Base-by-base conservation (phyloP, 2,888 invertebrate species). In the Ornithoptera alexandrae region DNA sequence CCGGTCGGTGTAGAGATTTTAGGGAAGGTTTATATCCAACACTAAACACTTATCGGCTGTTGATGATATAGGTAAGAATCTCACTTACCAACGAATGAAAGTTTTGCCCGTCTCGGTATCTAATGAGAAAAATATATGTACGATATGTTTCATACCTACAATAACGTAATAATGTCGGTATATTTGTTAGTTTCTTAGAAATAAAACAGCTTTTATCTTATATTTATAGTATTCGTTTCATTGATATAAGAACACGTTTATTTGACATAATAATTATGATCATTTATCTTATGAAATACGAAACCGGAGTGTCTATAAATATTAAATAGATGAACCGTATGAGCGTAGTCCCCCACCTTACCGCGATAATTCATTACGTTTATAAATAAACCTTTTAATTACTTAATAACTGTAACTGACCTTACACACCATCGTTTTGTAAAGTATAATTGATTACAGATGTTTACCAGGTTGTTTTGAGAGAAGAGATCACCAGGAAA, bases 341-440 rank as follows among this genome's bases (percentile, higher is more conserved):
- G 67, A 70, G 67, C 60, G 67, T n/a, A 36, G 42, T 64, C 42
- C 42, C 39, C 53, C 64, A 67, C 56, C 62, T 66, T 63, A 58
- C 39, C 50, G 59, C 36, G 24, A 18, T 67, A 70, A 64, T 63
- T 67, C 53, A 70, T 70, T 60, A 59, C 63, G n/a, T 67, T 61
- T 70, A 70, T 70, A 67, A 70, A 70, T 67, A 70, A 63, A 67
- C 63, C 62, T 42, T 50, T 53, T 63, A 67, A 70, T 70, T 67
- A 70, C 50, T 67, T 61, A 60, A 67, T 67, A 60, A 60, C 36
- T 66, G 57, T 66, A 63, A 70, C 53, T 53, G 50, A 53, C 15
- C 42, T n/a, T 57, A 60, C 39, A 58, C 53, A 58, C 58, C 24
- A 62, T 60, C 61, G 24, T 58, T 46, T 62, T 69, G 53, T 68